phyloP scores from a whole-genome alignment of 2,113 vertebrate genomes.

The Dissostichus mawsoni region DNA sequence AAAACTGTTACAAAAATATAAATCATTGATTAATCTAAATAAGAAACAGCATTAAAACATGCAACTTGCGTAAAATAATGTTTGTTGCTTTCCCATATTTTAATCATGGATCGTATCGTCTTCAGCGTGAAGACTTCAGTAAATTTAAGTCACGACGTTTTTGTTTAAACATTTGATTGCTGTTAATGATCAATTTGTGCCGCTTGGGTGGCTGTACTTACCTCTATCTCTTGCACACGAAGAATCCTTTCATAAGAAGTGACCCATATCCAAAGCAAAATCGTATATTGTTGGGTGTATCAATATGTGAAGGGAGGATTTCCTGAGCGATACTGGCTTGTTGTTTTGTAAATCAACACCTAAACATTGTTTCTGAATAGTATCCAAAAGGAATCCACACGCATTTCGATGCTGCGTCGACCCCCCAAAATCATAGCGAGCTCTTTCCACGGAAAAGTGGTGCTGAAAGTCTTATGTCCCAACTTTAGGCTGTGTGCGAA shows the following conservation, averaged over 20 bases:
- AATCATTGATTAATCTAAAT: background rate
- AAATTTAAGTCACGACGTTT: conserved; percentile 35
- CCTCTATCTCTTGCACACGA: conserved; percentile 51
- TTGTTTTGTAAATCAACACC: conserved; percentile 2
- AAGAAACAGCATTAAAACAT: background rate
- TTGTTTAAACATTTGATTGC: conserved; percentile 27
- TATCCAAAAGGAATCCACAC: conserved; percentile 72
- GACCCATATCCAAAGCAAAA: conserved; percentile 70
- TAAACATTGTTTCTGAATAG: conserved; percentile 46
- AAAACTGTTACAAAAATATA: conserved; percentile 14
- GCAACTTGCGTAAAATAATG: background rate
- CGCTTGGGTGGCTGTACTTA: conserved; percentile 56
- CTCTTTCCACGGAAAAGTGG: conserved; percentile 74
- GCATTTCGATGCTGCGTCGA: conserved; percentile 59
- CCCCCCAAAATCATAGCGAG: conserved; percentile 32
- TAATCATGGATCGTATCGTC: background rate
- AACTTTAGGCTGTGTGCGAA: conserved; percentile 67
- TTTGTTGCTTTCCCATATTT: background rate
- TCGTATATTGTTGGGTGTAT: conserved; percentile 16
- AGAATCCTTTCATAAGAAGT: conserved; percentile 56
- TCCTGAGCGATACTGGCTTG: conserved; percentile 5
- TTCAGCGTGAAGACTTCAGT: background rate
- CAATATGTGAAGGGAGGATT: background rate
- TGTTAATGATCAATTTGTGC: conserved; percentile 36
- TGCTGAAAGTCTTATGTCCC: conserved; percentile 76